Conservation (phyloP, 2,113 vertebrate species). For the Zonotrichia leucophrys region DNA sequence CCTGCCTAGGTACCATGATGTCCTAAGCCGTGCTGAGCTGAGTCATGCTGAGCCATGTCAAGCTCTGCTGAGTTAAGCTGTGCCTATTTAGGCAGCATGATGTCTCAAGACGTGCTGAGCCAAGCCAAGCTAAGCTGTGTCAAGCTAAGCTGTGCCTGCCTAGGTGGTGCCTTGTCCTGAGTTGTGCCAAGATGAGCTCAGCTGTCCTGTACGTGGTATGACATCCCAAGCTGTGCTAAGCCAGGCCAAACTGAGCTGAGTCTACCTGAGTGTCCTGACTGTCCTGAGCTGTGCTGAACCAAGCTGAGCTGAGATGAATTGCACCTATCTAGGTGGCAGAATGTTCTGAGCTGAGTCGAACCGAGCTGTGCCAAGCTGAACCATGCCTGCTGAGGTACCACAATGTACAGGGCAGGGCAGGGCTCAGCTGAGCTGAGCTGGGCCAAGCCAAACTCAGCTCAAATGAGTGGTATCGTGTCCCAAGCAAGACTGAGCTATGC, state of each 20-base stretch:
- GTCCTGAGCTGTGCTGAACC: not conserved
- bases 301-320: not conserved
- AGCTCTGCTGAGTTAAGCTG: no score
- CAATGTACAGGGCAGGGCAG: not conserved
- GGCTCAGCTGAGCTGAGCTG: not conserved
- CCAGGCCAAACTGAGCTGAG: not conserved
- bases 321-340: not conserved
- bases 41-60: not conserved
- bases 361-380: fast-evolving
- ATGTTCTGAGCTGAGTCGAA: not conserved
- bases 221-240: not conserved
- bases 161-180: not conserved
- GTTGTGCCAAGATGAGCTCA: not conserved
- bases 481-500: not conserved
- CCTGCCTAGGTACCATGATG: not conserved
- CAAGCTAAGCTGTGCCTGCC: not conserved
- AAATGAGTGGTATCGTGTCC: not conserved
- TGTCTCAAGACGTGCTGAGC: not conserved
- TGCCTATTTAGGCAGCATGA: not conserved
- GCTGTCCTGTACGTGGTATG: fast-evolving
- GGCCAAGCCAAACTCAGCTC: not conserved
- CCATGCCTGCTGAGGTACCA: not conserved
- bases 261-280: not conserved
- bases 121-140: not conserved
- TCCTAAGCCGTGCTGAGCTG: not conserved